A percentile compares a stretch with the other conserved stretches of the same genome.
phyloP scores from a whole-genome alignment of 2,113 vertebrate genomes.

The Hymenochirus boettgeri region DNA sequence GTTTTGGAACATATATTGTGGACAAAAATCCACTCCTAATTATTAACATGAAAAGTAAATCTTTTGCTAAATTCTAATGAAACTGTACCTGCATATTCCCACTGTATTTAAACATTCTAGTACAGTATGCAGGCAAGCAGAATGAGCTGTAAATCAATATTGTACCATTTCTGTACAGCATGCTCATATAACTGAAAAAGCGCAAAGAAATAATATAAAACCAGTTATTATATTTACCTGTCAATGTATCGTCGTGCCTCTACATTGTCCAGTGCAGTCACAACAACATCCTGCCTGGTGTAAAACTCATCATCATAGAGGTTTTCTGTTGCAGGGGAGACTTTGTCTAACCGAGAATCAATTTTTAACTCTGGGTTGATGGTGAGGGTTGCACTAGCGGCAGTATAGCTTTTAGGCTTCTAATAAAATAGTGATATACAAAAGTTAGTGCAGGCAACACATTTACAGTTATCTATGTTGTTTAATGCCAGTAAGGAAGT shows the following conservation, averaged over 20 bases:
- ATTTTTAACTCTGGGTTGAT: slow-evolving; percentile 89
- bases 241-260: slow-evolving; percentile 97
- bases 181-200: too few species aligned
- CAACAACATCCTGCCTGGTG: slow-evolving; percentile 74
- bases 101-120: too few species aligned
- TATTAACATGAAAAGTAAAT: too few species aligned
- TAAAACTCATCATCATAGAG: slow-evolving; percentile 87
- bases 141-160: too few species aligned
- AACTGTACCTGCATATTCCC: too few species aligned
- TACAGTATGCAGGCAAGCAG: too few species aligned
- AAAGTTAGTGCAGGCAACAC: neutral
- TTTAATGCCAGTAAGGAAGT: too few species aligned
- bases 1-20: too few species aligned
- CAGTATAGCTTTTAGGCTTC: slow-evolving; percentile 95
- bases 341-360: slow-evolving; percentile 88
- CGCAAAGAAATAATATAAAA: too few species aligned
- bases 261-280: slow-evolving; percentile 94
- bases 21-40: too few species aligned
- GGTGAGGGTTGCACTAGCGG: slow-evolving; percentile 77
- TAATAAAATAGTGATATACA: slow-evolving; percentile 51
- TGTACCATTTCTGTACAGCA: too few species aligned
- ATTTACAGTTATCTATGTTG: neutral
- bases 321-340: slow-evolving; percentile 88
- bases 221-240: slow-evolving; percentile 66
- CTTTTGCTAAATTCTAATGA: too few species aligned